A percentile compares a stretch with the other conserved stretches of the same genome.
Evolutionary conservation across 2,797 vertebrate species (phyloP).

Genomic region (Lithobates pipiens): DNA sequence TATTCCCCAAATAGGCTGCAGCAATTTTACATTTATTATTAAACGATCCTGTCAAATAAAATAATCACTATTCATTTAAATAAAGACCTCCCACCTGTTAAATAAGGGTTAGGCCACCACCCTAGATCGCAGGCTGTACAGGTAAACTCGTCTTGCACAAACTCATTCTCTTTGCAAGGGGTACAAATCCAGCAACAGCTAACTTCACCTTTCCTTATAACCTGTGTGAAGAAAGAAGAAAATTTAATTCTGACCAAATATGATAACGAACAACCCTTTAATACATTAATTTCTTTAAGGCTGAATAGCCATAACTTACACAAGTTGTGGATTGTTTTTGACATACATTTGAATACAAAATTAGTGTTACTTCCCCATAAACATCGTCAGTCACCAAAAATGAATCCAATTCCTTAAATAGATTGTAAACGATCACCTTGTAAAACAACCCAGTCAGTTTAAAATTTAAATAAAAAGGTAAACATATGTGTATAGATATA

Average conservation of each 20-base stretch:
- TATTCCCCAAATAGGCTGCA: no score
- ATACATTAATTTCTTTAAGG: not conserved
- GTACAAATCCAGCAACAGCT: constrained; percentile 99
- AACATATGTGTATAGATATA: no score
- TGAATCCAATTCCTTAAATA: no score
- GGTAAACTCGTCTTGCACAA: constrained; percentile 96
- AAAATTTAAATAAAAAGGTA: no score
- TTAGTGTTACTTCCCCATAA: not conserved
- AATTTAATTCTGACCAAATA: not conserved
- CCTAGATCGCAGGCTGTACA: constrained; percentile 97
- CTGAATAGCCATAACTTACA: not conserved
- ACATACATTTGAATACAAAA: no score
- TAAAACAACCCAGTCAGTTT: no score
- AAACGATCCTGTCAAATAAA: no score
- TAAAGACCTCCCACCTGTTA: constrained; percentile 81
- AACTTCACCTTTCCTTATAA: constrained; percentile 98
- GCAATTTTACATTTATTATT: no score
- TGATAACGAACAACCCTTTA: no score
- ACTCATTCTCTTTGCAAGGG: constrained; percentile 97
- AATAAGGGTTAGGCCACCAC: constrained; percentile 92
- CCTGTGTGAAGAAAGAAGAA: constrained; percentile 75
- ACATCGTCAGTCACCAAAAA: not conserved
- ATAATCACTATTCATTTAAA: not conserved
- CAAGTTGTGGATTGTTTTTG: not conserved
- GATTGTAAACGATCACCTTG: no score